Evolutionary conservation across 2,113 vertebrate genomes (phyloP).

Genomic region (Gymnocephalus cernua): DNA sequence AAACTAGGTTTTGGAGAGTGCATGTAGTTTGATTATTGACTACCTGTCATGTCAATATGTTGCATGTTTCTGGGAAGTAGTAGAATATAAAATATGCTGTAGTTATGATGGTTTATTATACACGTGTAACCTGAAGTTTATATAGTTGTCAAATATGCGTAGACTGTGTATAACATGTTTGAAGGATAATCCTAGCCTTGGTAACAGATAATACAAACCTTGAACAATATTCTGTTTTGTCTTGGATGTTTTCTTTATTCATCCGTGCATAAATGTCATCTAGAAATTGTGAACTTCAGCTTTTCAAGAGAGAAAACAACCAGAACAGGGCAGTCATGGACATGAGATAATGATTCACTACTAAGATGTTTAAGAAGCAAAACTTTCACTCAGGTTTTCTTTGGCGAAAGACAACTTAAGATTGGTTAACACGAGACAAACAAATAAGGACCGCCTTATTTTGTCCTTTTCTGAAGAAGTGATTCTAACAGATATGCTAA

Average conservation of each 20-base stretch:
- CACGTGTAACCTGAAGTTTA: constrained; percentile 66
- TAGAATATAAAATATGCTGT: constrained; percentile 63
- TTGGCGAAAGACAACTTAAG: background rate
- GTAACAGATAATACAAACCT: constrained; percentile 72
- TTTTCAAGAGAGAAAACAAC: background rate
- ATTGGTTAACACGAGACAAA: constrained; percentile 17
- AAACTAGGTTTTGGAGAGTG: constrained; percentile 33
- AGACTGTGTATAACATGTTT: constrained; percentile 61
- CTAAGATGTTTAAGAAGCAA: constrained; percentile 1
- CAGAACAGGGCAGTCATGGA: background rate
- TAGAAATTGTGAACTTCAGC: background rate
- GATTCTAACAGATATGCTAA: background rate
- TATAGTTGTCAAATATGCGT: constrained; percentile 67
- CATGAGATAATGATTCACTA: background rate
- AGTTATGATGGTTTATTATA: constrained; percentile 61
- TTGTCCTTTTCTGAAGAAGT: constrained; percentile 11
- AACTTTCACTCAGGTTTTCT: constrained; percentile 10
- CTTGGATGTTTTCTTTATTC: constrained; percentile 38
- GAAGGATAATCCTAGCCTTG: constrained; percentile 58
- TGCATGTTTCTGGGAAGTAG: constrained; percentile 76
- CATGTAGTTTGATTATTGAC: constrained; percentile 51
- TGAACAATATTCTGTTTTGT: constrained; percentile 44
- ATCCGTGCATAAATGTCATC: background rate
- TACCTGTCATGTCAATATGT: constrained; percentile 50
- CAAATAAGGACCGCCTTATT: background rate